phyloP scores from a whole-genome alignment of 2,888 invertebrate genomes.

The Blera fallax region DNA sequence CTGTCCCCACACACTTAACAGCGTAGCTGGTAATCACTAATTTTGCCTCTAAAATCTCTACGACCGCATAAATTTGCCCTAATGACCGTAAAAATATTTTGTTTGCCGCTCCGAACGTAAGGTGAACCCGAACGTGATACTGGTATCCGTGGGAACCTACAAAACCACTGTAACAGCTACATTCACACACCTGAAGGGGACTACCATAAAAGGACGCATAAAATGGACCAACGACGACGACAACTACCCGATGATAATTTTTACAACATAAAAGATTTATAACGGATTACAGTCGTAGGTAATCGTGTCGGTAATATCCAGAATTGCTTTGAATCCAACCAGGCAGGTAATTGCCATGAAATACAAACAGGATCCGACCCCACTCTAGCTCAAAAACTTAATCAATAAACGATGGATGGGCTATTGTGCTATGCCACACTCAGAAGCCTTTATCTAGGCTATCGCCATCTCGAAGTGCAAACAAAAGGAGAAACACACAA shows the following conservation, averaged over 20 bases:
- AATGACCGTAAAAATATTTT: constrained; percentile 68
- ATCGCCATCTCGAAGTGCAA: constrained; percentile 27
- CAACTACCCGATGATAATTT: constrained; percentile 54
- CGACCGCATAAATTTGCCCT: constrained; percentile 59
- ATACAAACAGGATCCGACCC: constrained; percentile 19
- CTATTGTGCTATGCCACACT: not conserved
- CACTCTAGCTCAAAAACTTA: not conserved
- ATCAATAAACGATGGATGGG: constrained; percentile 54
- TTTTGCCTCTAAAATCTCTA: constrained; percentile 52
- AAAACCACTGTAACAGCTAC: not conserved
- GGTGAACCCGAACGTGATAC: constrained; percentile 33
- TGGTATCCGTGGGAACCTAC: constrained; percentile 19
- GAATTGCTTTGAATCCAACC: constrained; percentile 2
- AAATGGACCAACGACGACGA: constrained; percentile 6
- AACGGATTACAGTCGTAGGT: constrained; percentile 56
- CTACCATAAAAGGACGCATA: not conserved
- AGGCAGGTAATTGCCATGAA: constrained; percentile 59
- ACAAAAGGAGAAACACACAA: constrained; percentile 33
- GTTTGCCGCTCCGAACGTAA: constrained; percentile 41
- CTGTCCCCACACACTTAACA: not conserved
- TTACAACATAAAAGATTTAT: constrained; percentile 55
- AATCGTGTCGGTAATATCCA: constrained; percentile 47
- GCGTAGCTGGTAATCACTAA: constrained; percentile 40
- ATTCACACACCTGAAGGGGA: not conserved
- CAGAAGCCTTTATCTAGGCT: constrained; percentile 18